Base-by-base conservation (phyloP, 64 coral and sea anemone genomes). In the Montipora cactus region DNA sequence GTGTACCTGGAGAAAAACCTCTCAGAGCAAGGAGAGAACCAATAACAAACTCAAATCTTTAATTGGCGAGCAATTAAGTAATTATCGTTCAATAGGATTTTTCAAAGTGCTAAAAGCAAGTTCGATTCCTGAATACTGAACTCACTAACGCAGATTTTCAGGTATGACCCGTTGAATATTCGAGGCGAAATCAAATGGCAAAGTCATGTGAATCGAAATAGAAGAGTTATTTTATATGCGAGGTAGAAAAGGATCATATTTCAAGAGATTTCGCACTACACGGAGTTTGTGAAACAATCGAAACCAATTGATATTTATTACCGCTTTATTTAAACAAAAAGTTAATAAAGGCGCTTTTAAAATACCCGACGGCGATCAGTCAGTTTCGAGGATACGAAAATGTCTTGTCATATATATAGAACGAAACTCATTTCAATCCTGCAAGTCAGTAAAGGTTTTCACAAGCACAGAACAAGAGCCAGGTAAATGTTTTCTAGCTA, bases 341-440 rank as follows among this genome's bases (percentile, higher is more conserved):
- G 37, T 8, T 5, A 47, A 69, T 44, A 45, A 62, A 5, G 61
- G n/a, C 68, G 59, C 81, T 84, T 48, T 84, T 84, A 84, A 84
- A 68, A 84, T 84, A 68, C 59, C 57, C 67, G 5, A 68, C 18
- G 16, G 45, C 14, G 5, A 84, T 4, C 28, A n/a, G 44, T 47
- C 19, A 49, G 81, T 84, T 84, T 67, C 81, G 37, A 44, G 81
- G 81, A 68, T 67, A 84, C 81, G 59, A 69, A 15, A 7, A 64
- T 8, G 3, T 8, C 6, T 37, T 64, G 5, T 9, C 11, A 47
- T 76, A 46, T 14, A 64, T 64, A 64, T 64, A 11, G 47, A 76
- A 76, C n/a, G 74, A 37, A 14, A 76, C 45, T 15, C 4, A 45
- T 4, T 12, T 7, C 1, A 45, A 57, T 11, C 0, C 53, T 57